Conservation (phyloP, 2,797 vertebrate genomes). For the Phataginus tetradactyla region DNA sequence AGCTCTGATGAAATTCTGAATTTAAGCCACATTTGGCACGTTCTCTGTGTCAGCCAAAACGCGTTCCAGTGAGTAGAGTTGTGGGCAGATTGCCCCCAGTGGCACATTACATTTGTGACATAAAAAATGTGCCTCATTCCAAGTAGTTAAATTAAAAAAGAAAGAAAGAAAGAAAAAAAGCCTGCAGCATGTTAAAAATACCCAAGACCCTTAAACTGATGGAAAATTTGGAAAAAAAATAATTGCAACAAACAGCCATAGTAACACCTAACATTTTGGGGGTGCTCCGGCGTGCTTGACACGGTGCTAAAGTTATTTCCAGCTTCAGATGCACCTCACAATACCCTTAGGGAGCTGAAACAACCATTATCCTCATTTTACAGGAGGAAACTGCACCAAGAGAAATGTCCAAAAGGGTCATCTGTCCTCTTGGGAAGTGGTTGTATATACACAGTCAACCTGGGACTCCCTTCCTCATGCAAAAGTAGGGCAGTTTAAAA, state of each 20-base stretch:
- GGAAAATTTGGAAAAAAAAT: slow-evolving; percentile 14
- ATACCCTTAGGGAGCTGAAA: background rate
- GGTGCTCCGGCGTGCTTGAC: background rate
- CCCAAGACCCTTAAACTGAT: background rate
- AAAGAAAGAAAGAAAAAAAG: background rate
- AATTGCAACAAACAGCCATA: background rate
- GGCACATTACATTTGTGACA: slow-evolving; percentile 61
- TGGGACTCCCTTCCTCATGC: background rate
- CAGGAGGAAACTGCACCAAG: background rate
- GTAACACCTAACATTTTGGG: background rate
- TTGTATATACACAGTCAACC: background rate
- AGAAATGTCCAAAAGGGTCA: background rate
- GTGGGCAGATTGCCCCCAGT: slow-evolving; percentile 44
- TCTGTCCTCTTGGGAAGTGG: background rate
- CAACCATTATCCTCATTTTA: background rate
- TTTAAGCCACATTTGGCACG: slow-evolving; percentile 60
- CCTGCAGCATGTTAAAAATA: slow-evolving; percentile 48
- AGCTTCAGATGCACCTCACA: background rate
- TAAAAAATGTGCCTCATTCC: slow-evolving; percentile 48
- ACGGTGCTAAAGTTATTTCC: background rate
- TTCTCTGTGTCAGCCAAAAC: slow-evolving; percentile 69
- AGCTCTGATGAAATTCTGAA: slow-evolving; percentile 63
- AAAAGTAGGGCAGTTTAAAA: background rate
- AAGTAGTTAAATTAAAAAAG: slow-evolving; percentile 48
- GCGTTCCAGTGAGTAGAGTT: slow-evolving; percentile 59